Conservation (phyloP, 2,888 invertebrate species). For the Andrena bicolor region DNA sequence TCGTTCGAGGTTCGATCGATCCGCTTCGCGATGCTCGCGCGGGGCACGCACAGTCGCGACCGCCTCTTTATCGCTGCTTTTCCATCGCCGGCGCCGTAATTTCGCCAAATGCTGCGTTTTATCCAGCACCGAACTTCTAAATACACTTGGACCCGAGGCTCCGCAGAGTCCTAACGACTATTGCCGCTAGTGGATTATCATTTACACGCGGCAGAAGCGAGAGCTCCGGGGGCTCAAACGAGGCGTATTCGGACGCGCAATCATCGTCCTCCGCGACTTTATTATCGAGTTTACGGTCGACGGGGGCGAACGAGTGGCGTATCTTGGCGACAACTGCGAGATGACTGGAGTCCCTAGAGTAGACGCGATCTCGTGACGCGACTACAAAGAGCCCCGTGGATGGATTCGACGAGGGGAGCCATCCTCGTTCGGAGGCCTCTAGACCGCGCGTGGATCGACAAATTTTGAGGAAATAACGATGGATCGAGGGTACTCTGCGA, state of each 20-base stretch:
- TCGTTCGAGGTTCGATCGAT: not conserved
- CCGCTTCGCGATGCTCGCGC: slow-evolving; percentile 16
- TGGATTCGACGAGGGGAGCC: slow-evolving; percentile 4
- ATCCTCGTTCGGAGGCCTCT: not conserved
- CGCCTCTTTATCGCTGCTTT: not conserved
- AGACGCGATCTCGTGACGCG: slow-evolving; percentile 8
- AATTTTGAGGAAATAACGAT: slow-evolving; percentile 9
- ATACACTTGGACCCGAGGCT: not conserved
- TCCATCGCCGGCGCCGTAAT: not conserved
- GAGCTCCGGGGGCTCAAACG: not conserved
- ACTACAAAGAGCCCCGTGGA: not conserved
- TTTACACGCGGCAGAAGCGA: not conserved
- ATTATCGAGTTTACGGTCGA: slow-evolving; percentile 26
- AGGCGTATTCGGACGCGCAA: not conserved
- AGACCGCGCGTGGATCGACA: too few species aligned
- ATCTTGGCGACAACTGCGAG: slow-evolving; percentile 14
- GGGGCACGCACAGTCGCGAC: not conserved
- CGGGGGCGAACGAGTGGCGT: not conserved
- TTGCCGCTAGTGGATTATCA: not conserved
- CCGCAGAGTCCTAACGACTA: not conserved
- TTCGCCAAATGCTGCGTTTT: too few species aligned
- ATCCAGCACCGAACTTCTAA: not conserved
- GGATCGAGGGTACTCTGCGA: slow-evolving; percentile 1
- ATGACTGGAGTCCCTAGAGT: slow-evolving; percentile 19
- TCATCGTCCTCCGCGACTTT: slow-evolving; percentile 19